Evolutionary conservation across 2,888 invertebrate genomes (phyloP).

Genomic region (Athalia rosae): DNA sequence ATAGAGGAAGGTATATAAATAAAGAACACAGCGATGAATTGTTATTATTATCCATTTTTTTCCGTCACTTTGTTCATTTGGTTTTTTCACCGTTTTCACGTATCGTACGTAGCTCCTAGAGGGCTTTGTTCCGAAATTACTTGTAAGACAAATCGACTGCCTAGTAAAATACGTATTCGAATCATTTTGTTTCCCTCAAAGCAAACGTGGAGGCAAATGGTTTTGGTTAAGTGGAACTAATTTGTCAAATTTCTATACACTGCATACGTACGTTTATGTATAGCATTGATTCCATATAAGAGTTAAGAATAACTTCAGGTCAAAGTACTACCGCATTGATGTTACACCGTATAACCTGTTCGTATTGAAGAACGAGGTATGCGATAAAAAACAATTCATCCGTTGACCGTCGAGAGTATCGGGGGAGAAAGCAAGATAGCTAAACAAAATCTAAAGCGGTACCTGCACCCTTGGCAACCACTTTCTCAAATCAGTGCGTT

Average conservation of each 20-base stretch:
- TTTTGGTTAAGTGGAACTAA: constrained; percentile 21
- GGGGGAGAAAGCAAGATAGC: too few species aligned
- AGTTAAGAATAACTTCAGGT: neutral
- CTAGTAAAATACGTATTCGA: constrained; percentile 12
- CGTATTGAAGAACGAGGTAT: too few species aligned
- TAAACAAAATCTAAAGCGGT: neutral
- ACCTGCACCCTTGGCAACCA: neutral
- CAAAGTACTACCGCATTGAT: too few species aligned
- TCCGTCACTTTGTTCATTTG: neutral
- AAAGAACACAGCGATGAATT: too few species aligned
- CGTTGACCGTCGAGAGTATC: too few species aligned
- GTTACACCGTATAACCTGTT: too few species aligned
- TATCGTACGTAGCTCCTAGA: neutral
- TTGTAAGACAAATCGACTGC: constrained; percentile 17
- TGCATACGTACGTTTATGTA: too few species aligned
- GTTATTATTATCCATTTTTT: too few species aligned
- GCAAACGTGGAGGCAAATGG: neutral
- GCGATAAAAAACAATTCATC: too few species aligned
- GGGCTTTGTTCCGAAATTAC: neutral
- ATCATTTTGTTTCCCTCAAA: constrained; percentile 12
- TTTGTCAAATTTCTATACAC: constrained; percentile 26
- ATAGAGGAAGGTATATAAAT: neutral
- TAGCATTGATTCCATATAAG: too few species aligned
- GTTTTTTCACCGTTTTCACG: neutral
- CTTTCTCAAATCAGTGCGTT: constrained; percentile 19